These are phyloP conservation scores for Cotesia typhae DNA, from an alignment of 1,140 invertebrate species.

Conservation along the genomic window DNA sequence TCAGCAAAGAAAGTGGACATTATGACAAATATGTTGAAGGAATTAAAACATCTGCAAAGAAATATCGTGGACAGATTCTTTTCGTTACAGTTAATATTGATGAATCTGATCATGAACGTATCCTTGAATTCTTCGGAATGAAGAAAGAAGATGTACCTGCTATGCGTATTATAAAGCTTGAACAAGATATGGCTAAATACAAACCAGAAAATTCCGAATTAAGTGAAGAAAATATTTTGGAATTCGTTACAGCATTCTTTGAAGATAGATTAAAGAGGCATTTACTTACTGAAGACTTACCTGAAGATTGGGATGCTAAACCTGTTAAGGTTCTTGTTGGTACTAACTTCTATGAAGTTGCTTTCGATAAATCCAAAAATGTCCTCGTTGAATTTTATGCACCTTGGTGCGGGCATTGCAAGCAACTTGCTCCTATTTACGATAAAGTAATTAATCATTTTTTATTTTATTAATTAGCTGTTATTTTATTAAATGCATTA, in stretches of 20 bases:
- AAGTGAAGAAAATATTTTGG: slow-evolving; percentile 77
- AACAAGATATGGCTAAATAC: slow-evolving; percentile 98
- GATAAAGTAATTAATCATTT: slow-evolving; percentile 68
- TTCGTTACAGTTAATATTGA: slow-evolving; percentile 96
- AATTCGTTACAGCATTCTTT: slow-evolving; percentile 88
- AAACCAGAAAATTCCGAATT: slow-evolving; percentile 88
- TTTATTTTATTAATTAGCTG: too few species aligned
- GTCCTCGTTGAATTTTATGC: slow-evolving; percentile 99
- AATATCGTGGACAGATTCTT: slow-evolving; percentile 89
- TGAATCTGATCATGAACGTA: slow-evolving; percentile 95
- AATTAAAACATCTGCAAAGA: slow-evolving; percentile 82
- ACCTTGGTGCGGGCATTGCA: slow-evolving; percentile 98
- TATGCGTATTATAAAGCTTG: slow-evolving; percentile 91
- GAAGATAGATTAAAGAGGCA: slow-evolving; percentile 95
- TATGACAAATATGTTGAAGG: slow-evolving; percentile 82
- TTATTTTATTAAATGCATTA: too few species aligned
- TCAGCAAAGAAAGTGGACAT: slow-evolving; percentile 87
- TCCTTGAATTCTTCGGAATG: slow-evolving; percentile 99
- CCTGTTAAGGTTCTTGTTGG: slow-evolving; percentile 95
- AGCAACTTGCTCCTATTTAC: slow-evolving; percentile 95
- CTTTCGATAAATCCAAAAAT: slow-evolving; percentile 86
- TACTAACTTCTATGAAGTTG: slow-evolving; percentile 96
- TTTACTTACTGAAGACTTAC: slow-evolving; percentile 91
- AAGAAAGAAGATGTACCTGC: slow-evolving; percentile 91
- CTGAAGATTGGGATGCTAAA: slow-evolving; percentile 96